Evolutionary conservation across 2,888 invertebrate species (phyloP).

Genomic region (Scelioninae gen. 1): DNA sequence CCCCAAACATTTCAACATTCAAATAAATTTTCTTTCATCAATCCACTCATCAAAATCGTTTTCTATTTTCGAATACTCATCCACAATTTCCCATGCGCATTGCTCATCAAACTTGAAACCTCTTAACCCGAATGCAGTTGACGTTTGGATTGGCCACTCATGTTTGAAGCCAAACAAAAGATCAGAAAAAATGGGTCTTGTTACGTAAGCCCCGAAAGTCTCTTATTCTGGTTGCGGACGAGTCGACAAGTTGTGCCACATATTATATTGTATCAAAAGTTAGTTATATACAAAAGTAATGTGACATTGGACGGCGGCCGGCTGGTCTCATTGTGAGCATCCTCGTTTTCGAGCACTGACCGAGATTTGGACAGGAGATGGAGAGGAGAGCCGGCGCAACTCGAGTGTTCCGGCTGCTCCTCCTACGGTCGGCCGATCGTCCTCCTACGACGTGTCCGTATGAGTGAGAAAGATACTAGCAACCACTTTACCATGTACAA

Average conservation of each 20-base stretch:
- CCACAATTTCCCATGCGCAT: too few relatives aligned
- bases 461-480: too few relatives aligned
- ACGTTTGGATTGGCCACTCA: too few relatives aligned
- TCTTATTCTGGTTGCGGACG: not conserved
- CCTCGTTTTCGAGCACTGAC: slow-evolving; percentile 66
- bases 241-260: slow-evolving; percentile 53
- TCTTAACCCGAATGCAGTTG: too few relatives aligned
- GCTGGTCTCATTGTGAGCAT: slow-evolving; percentile 53
- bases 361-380: slow-evolving; percentile 67
- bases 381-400: slow-evolving; percentile 46
- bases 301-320: slow-evolving; percentile 56
- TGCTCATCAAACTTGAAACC: too few relatives aligned
- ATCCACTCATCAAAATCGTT: too few relatives aligned
- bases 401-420: slow-evolving; percentile 67
- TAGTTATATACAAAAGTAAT: slow-evolving; percentile 48
- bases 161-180: slow-evolving; percentile 22
- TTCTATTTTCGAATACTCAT: too few relatives aligned
- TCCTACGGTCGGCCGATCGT: slow-evolving; percentile 58
- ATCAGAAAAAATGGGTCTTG: slow-evolving; percentile 31
- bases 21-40: too few relatives aligned
- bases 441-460: too few relatives aligned
- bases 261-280: slow-evolving; percentile 9
- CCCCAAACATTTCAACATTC: too few relatives aligned
- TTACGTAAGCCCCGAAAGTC: slow-evolving; percentile 2
- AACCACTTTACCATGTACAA: too few relatives aligned